phyloP scores from a whole-genome alignment of 2,888 invertebrate species.

The Omphaloscelis lunosa region DNA sequence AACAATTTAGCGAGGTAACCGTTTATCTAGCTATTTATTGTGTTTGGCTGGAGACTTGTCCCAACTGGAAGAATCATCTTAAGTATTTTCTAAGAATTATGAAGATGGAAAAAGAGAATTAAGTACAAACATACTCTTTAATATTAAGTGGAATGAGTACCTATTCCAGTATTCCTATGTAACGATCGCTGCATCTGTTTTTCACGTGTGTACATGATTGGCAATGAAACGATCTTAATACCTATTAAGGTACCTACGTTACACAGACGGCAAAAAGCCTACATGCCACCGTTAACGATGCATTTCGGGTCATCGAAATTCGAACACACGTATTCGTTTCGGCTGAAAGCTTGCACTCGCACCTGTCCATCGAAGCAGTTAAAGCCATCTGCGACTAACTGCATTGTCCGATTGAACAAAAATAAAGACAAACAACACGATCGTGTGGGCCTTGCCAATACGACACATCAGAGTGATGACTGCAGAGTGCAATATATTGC shows the following conservation, averaged over 20 bases:
- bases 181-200: neutral
- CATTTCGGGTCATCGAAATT: constrained; percentile 24
- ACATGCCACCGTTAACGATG: neutral
- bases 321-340: constrained; percentile 44
- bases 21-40: neutral
- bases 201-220: neutral
- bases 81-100: neutral
- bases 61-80: neutral
- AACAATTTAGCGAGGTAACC: constrained; percentile 16
- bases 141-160: neutral
- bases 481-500: constrained; percentile 17
- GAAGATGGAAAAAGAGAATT: neutral
- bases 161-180: neutral
- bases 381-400: constrained; percentile 54
- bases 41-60: neutral
- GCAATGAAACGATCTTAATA: neutral
- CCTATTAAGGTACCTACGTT: too few relatives aligned
- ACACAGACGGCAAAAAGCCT: neutral
- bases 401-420: constrained; percentile 41
- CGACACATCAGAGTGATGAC: constrained; percentile 21
- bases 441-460: constrained; percentile 8
- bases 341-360: neutral
- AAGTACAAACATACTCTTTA: neutral
- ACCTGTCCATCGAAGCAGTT: constrained; percentile 40
- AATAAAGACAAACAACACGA: constrained; percentile 39